These are phyloP conservation scores for Nematostella vectensis DNA, from an alignment of 92 coral and sea anemone genomes.

Conservation along the genomic window DNA sequence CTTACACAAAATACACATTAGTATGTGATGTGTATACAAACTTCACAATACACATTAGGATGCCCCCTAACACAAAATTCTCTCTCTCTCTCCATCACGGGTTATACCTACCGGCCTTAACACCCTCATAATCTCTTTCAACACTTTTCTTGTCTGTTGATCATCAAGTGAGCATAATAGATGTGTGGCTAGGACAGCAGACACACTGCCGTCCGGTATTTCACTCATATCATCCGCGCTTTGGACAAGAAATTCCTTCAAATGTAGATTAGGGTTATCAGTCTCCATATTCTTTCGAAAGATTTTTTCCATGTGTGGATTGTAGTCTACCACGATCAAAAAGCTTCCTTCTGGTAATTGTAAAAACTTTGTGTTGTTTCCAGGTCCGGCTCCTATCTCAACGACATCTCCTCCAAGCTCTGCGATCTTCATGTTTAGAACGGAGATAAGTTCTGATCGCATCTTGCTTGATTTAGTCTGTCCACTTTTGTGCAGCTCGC, in stretches of 20 bases:
- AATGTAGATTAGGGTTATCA: constrained; percentile 29
- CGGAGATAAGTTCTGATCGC: neutral
- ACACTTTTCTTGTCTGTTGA: constrained; percentile 7
- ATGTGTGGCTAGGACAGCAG: constrained; percentile 52
- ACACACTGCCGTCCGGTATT: constrained; percentile 29
- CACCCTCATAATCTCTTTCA: constrained; percentile 1
- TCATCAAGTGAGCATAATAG: constrained; percentile 47
- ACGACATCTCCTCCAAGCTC: neutral
- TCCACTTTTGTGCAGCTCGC: no score
- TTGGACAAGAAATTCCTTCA: constrained; percentile 40
- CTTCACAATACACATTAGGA: no score
- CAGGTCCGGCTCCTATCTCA: constrained; percentile 13
- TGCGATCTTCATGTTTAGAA: neutral
- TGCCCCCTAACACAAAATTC: no score
- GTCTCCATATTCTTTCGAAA: constrained; percentile 26
- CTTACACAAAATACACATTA: no score
- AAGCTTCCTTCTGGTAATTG: constrained; percentile 36
- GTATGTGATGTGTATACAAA: no score
- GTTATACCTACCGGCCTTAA: neutral
- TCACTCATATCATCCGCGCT: constrained; percentile 48
- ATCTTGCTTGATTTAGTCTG: no score
- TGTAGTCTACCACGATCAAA: constrained; percentile 49
- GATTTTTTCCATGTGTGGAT: constrained; percentile 29
- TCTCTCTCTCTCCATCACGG: no score
- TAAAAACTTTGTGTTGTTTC: constrained; percentile 37